These are phyloP conservation scores for Laupala kohalensis DNA, from an alignment of 1,140 invertebrate genomes.

Conservation along the genomic window DNA sequence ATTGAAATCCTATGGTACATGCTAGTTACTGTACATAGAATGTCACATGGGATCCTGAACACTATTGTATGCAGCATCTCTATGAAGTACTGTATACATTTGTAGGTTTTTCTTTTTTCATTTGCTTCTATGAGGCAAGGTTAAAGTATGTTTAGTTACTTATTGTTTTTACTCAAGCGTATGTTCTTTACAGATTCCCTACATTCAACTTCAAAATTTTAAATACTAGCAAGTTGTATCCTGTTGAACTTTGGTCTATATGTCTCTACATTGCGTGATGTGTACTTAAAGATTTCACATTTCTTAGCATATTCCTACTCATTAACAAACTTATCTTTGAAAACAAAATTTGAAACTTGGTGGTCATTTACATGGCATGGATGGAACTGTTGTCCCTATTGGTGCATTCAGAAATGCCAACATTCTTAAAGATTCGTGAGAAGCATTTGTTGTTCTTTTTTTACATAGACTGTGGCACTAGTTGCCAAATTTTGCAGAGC, in stretches of 20 bases:
- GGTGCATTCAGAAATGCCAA: not conserved
- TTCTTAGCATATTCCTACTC: conserved; percentile 2
- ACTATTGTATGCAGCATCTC: conserved; percentile 2
- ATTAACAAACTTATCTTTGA: not conserved
- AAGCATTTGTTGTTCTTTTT: not conserved
- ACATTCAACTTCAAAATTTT: conserved; percentile 1
- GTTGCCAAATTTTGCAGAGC: not conserved
- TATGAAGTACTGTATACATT: not conserved
- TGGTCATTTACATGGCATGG: conserved; percentile 2
- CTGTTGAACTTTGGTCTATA: not conserved
- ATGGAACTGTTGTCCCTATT: conserved; percentile 1
- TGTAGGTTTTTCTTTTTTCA: conserved; percentile 1
- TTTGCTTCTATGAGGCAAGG: conserved; percentile 5
- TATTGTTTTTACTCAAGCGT: not conserved
- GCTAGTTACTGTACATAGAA: not conserved
- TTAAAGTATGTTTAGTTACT: conserved; percentile 1
- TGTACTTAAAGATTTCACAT: not conserved
- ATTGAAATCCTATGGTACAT: conserved; percentile 1
- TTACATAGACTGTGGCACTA: not conserved
- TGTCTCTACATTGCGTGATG: conserved; percentile 2
- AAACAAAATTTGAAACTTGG: conserved; percentile 1
- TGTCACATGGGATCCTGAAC: conserved; percentile 1
- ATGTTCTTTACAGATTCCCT: conserved; percentile 2
- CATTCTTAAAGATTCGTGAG: not conserved
- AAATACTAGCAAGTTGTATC: conserved; percentile 2